phyloP scores from a whole-genome alignment of 2,888 invertebrate species.

The Ophion ellenae region DNA sequence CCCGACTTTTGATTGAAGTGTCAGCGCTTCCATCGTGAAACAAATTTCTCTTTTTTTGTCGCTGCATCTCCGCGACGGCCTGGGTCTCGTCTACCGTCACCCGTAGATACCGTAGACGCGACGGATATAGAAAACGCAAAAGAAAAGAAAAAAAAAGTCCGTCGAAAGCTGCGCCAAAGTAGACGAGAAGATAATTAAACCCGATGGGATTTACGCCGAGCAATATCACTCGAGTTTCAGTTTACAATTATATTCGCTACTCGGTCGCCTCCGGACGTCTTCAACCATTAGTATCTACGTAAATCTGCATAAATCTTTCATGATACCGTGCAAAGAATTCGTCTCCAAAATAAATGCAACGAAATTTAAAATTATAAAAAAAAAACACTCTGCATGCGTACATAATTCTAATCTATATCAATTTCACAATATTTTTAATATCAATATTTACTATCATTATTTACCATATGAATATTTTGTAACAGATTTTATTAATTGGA shows the following conservation, averaged over 20 bases:
- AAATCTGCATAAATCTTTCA: conserved; percentile 32
- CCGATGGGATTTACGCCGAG: conserved; percentile 21
- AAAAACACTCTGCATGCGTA: too few relatives aligned
- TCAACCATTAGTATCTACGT: conserved; percentile 19
- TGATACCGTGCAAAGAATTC: background rate
- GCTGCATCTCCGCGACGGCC: conserved; percentile 17
- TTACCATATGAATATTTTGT: too few relatives aligned
- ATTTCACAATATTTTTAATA: too few relatives aligned
- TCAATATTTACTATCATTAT: too few relatives aligned
- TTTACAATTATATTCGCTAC: conserved; percentile 40
- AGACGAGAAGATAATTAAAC: conserved; percentile 50
- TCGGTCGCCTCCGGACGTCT: background rate
- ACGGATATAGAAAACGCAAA: background rate
- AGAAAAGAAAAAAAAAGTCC: conserved; percentile 4
- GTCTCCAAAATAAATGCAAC: background rate
- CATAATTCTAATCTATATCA: too few relatives aligned
- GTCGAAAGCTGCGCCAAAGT: conserved; percentile 17
- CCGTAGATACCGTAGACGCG: background rate
- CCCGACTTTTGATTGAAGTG: conserved; percentile 50
- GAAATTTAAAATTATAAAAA: background rate
- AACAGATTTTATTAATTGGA: too few relatives aligned
- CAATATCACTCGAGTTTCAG: conserved; percentile 33
- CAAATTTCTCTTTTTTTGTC: conserved; percentile 26
- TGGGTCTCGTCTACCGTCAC: background rate
- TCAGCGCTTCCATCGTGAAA: conserved; percentile 28